These are phyloP conservation scores for Urocynchramus pylzowi DNA, from an alignment of 2,113 vertebrate species.

Conservation along the genomic window DNA sequence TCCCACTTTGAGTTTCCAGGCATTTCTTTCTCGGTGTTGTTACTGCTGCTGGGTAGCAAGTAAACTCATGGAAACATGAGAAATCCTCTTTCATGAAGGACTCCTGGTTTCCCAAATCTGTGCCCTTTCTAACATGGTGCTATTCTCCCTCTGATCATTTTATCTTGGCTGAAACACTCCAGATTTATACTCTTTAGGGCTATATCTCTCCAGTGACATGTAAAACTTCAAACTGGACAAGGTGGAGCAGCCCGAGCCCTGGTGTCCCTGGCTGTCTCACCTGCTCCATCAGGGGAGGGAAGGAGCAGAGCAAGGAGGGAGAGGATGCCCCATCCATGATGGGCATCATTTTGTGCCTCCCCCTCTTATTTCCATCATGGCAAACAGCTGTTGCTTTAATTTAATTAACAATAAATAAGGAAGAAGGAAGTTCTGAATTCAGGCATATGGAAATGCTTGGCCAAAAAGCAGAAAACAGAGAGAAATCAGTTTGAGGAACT, in stretches of 20 bases:
- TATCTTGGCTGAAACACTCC: not conserved
- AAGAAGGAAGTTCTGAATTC: constrained; percentile 17
- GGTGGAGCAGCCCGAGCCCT: not conserved
- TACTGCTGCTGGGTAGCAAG: not conserved
- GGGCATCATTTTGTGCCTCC: not conserved
- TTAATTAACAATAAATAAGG: constrained; percentile 6
- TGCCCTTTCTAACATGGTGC: not conserved
- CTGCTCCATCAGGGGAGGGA: not conserved
- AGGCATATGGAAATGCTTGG: not conserved
- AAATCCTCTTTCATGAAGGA: not conserved
- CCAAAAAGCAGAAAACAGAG: constrained; percentile 8
- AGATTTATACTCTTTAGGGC: not conserved
- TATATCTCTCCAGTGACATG: not conserved
- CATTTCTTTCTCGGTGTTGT: not conserved
- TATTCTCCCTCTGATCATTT: not conserved
- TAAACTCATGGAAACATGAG: not conserved
- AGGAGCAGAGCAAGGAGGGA: not conserved
- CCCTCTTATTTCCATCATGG: not conserved
- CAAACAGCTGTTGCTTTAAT: not conserved
- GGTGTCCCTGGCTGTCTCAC: not conserved
- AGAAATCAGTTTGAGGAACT: not conserved
- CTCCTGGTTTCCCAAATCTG: not conserved
- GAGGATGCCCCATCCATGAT: not conserved
- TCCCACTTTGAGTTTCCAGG: not conserved
- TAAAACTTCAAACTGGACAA: not conserved